phyloP scores from a whole-genome alignment of 2,888 invertebrate species.

The Drosophila rubida region DNA sequence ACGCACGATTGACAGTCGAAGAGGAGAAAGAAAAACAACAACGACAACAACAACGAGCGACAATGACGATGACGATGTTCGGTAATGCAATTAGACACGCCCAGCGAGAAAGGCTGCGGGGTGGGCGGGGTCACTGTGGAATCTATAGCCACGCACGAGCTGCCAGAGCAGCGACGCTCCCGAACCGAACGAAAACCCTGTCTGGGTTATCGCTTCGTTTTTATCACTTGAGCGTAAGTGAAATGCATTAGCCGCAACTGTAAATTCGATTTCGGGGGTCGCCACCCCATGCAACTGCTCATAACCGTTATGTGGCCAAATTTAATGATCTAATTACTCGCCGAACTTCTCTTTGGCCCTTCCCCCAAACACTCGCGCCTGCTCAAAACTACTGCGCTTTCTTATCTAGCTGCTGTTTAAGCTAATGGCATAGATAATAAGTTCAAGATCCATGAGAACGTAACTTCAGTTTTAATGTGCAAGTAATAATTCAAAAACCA shows the following conservation, averaged over 20 bases:
- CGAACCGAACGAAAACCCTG: slow-evolving; percentile 12
- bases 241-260: slow-evolving; percentile 63
- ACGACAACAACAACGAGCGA: not conserved
- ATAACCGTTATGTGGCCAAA: slow-evolving; percentile 38
- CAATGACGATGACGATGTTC: slow-evolving; percentile 14
- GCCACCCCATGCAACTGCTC: slow-evolving; percentile 26
- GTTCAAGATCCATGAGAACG: too few relatives aligned
- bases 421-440: slow-evolving; percentile 24
- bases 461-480: too few relatives aligned
- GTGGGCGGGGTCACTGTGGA: not conserved
- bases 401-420: slow-evolving; percentile 26
- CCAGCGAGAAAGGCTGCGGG: slow-evolving; percentile 17
- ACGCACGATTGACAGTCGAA: slow-evolving; percentile 60
- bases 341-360: not conserved
- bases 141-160: slow-evolving; percentile 32
- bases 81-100: slow-evolving; percentile 67
- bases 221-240: slow-evolving; percentile 58
- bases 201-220: slow-evolving; percentile 49
- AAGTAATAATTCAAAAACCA: too few relatives aligned
- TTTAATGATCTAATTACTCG: slow-evolving; percentile 54
- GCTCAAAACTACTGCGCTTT: not conserved
- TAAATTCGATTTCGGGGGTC: slow-evolving; percentile 51
- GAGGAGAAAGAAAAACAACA: slow-evolving; percentile 9
- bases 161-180: slow-evolving; percentile 4
- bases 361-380: not conserved